These are phyloP conservation scores for Aleiodes leptofemur DNA, from an alignment of 2,888 invertebrate species.

Conservation along the genomic window DNA sequence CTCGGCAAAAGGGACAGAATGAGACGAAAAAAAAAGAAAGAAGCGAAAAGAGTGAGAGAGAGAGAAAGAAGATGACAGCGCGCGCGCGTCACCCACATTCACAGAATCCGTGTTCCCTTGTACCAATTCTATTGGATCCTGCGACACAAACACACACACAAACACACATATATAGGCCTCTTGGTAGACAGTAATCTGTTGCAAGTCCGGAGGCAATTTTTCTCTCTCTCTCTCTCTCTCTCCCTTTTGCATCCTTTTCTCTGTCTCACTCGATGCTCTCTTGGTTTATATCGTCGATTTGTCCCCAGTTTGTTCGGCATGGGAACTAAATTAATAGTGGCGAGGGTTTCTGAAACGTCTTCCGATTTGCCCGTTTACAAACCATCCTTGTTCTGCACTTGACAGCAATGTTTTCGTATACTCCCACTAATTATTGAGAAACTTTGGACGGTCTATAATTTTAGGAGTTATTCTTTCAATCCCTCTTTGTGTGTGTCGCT, in stretches of 20 bases:
- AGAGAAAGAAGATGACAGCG: slow-evolving; percentile 33
- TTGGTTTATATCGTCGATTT: slow-evolving; percentile 54
- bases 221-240: slow-evolving; percentile 43
- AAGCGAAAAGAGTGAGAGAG: slow-evolving; percentile 48
- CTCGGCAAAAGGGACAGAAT: slow-evolving; percentile 66
- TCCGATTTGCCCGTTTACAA: slow-evolving; percentile 67
- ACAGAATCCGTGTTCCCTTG: slow-evolving; percentile 36
- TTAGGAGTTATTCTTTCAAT: slow-evolving; percentile 5
- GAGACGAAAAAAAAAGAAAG: slow-evolving; percentile 24
- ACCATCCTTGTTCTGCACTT: slow-evolving; percentile 48
- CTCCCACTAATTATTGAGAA: slow-evolving; percentile 21
- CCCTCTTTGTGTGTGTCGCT: not conserved
- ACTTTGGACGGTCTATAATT: not conserved
- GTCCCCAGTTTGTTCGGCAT: slow-evolving; percentile 62
- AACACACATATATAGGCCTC: slow-evolving; percentile 55
- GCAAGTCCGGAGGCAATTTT: slow-evolving; percentile 68
- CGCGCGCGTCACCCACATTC: slow-evolving; percentile 40
- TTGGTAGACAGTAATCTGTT: slow-evolving; percentile 70
- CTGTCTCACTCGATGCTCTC: slow-evolving; percentile 51
- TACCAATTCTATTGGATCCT: slow-evolving; percentile 17
- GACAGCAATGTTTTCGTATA: slow-evolving; percentile 46
- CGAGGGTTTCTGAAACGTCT: slow-evolving; percentile 68
- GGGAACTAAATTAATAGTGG: slow-evolving; percentile 75
- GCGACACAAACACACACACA: slow-evolving; percentile 43
- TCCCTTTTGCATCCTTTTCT: not conserved